Base-by-base conservation (phyloP, 2,113 vertebrate species). In the Misgurnus mizolepis region DNA sequence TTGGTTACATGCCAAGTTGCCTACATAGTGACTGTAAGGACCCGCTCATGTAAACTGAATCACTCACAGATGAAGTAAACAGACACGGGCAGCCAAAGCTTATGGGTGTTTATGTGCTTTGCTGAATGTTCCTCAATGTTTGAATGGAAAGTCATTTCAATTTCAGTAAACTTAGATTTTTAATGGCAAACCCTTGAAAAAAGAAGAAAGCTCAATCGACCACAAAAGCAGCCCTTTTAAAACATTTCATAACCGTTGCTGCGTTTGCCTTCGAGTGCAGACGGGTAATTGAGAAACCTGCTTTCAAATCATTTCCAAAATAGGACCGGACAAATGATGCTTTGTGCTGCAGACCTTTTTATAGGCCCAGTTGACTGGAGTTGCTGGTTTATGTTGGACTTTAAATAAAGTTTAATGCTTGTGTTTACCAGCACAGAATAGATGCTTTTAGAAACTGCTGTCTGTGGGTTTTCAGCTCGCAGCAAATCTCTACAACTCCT, bases 231-330 rank as follows among this genome's bases (percentile, higher is more conserved):
- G 74, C 71, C 43, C 76, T 79, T 78, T 78, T 34, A 72, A 61
- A 84, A 84, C 83, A 83, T 79, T 69, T 81, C 80, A 82, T 69
- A 79, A 78, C 80, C 74, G 68, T 76, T 78, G 80, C 72, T 58
- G 40, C 39, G 4, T 82, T 74, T 40, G 82, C 83, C 71, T 78
- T 60, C 66, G 64, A 79, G 60, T 61, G 79, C 74, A 77, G 69
- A 72, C 78, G 47, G 71, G 82, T 85, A 85, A 84, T 84, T 83
- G 84, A 82, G 71, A 79, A 85, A 82, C 67, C 82, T 85, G 66
- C 76, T 67, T 75, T 79, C 70, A 82, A 84, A 79, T 75, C 40
- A 4, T 76, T 18, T 82, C 71, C 39, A 69, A 86, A 88, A 88
- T 88, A 82, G 82, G 72, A 41, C 70, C 45, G 65, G 81, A 82